Percentiles rank a stretch among this genome's conserved stretches.
These are phyloP conservation scores for Siniperca obscura DNA, from an alignment of 2,797 vertebrate genomes.

Conservation along the genomic window DNA sequence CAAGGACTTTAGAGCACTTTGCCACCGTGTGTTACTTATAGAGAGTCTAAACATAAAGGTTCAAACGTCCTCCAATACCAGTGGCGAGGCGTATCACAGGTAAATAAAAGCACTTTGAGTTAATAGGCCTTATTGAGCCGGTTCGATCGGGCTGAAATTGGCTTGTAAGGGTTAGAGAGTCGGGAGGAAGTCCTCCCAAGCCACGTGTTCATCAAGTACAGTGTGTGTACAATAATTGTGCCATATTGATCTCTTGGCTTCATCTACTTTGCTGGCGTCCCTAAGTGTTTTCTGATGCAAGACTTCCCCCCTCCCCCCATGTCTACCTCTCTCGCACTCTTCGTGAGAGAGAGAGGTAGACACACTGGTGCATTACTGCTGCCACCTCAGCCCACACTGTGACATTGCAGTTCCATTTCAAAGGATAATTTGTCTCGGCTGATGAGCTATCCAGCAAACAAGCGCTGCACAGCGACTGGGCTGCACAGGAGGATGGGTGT, in stretches of 20 bases:
- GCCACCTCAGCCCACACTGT: constrained; percentile 35
- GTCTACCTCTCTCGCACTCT: constrained; percentile 18
- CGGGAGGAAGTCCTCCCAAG: constrained; percentile 56
- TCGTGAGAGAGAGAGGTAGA: background rate
- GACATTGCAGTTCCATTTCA: constrained; percentile 43
- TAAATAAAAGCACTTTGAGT: constrained; percentile 67
- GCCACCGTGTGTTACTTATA: constrained; percentile 17
- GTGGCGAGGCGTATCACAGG: constrained; percentile 5
- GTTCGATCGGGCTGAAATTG: constrained; percentile 74
- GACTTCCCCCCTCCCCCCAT: constrained; percentile 17
- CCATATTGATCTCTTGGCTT: constrained; percentile 78
- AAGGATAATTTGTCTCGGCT: constrained; percentile 22
- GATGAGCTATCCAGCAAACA: constrained; percentile 23
- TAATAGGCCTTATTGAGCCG: constrained; percentile 66
- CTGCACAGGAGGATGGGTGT: background rate
- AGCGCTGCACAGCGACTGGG: background rate
- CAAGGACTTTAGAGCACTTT: constrained; percentile 30
- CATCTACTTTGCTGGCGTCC: constrained; percentile 68
- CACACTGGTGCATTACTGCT: constrained; percentile 14
- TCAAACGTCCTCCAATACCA: constrained; percentile 16
- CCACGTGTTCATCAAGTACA: constrained; percentile 79
- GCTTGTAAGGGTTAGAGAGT: constrained; percentile 53
- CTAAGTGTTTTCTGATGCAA: constrained; percentile 73
- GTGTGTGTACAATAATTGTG: constrained; percentile 77
- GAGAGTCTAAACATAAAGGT: constrained; percentile 46